These are phyloP conservation scores for Crioceris asparagi DNA, from an alignment of 2,888 invertebrate genomes.

Conservation along the genomic window DNA sequence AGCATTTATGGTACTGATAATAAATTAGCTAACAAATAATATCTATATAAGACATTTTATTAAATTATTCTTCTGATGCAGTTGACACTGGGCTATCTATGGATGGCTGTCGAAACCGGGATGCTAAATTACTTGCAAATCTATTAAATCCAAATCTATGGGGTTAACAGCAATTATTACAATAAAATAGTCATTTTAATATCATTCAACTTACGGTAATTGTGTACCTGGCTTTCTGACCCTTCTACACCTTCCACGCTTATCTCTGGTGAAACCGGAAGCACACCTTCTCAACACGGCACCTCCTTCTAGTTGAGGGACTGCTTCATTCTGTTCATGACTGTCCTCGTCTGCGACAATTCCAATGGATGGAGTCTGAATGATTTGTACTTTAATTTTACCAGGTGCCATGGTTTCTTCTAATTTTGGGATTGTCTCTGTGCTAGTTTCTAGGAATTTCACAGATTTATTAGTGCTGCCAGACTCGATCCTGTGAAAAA, in stretches of 20 bases:
- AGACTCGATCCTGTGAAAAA: too few species aligned
- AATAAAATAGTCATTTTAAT: not conserved
- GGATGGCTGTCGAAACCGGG: slow-evolving; percentile 21
- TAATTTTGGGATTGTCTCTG: slow-evolving; percentile 4
- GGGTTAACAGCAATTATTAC: slow-evolving; percentile 11
- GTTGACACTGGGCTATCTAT: slow-evolving; percentile 8
- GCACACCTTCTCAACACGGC: slow-evolving; percentile 28
- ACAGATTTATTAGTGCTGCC: too few species aligned
- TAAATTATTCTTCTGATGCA: slow-evolving; percentile 5
- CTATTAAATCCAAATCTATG: slow-evolving; percentile 31
- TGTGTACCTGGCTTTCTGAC: slow-evolving; percentile 25
- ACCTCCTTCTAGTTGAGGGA: slow-evolving; percentile 27
- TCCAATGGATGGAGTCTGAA: slow-evolving; percentile 17
- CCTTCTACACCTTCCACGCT: slow-evolving; percentile 34
- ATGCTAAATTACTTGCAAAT: slow-evolving; percentile 30
- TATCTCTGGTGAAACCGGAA: slow-evolving; percentile 32
- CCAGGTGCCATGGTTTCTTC: slow-evolving; percentile 18
- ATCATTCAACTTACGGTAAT: not conserved
- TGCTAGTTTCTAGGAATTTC: slow-evolving; percentile 1
- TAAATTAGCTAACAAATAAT: too few species aligned
- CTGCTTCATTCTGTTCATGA: slow-evolving; percentile 8
- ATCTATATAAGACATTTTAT: not conserved
- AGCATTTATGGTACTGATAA: too few species aligned
- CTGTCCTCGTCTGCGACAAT: not conserved
- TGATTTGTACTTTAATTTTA: slow-evolving; percentile 28